Evolutionary conservation across 2,113 vertebrate species (phyloP), one percentile per base, ranked within the genome.

Genomic region (Penelope pileata): DNA sequence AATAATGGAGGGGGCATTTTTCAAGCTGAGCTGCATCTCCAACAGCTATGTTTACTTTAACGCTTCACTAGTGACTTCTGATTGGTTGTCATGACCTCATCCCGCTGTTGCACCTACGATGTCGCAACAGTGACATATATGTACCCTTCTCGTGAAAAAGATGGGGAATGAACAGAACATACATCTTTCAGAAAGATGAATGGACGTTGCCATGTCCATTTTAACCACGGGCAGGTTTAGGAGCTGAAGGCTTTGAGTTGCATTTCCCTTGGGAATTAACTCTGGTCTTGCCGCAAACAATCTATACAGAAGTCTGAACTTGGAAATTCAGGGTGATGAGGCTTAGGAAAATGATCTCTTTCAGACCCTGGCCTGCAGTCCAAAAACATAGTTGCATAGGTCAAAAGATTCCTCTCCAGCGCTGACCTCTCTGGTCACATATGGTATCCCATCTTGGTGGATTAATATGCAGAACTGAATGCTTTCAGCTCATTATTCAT

Each of bases 21-120:
- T 97, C 97, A 98, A 98, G 97, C 98, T 96, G 97, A 97, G 97
- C 97, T 94, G 96, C 96, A 97, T 97, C 96, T 97, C 96, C 95
- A 97, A 94, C 96, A 98, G 97, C 98, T 98, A 97, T 98, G 97
- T 98, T 98, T 98, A 98, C 98, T 97, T 98, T 98, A 98, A 98
- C 88, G 88, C 98, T 98, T 97, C 98, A 96, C 94, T 97, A 96
- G 97, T 97, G 97, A 97, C 97, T 98, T 98, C 97, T 98, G 97
- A 98, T 98, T 98, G 98, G 98, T 97, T 98, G 97, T 98, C 97
- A 97, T 98, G 98, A 98, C 98, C 98, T 98, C 97, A 98, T 98
- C 96, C 97, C 93, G 90, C 96, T 96, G 69, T 96, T 96, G 92
- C 97, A 97, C 97, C 97, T 98, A 97, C 63, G 80, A 91, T 96